Percentiles rank a stretch among this genome's conserved stretches.
phyloP scores from a whole-genome alignment of 2,888 invertebrate species.

The Synergus japonicus region DNA sequence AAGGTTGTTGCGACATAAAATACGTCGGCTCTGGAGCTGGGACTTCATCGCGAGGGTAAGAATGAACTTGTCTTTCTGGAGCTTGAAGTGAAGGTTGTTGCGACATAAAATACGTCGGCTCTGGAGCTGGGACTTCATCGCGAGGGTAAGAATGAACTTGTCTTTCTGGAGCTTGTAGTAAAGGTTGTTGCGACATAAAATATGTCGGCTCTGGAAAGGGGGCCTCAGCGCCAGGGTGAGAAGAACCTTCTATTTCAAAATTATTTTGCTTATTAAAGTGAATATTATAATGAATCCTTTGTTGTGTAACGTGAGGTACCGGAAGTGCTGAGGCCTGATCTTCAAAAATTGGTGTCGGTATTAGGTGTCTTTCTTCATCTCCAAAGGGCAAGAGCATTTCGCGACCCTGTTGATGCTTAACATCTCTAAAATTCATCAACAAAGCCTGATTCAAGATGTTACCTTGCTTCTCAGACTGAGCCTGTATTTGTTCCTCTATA shows the following conservation, averaged over 20 bases:
- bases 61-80: no score
- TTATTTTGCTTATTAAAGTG: background rate
- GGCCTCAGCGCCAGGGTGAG: no score
- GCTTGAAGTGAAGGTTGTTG: no score
- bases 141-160: no score
- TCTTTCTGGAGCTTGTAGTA: no score
- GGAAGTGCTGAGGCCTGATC: background rate
- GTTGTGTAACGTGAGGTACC: background rate
- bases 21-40: no score
- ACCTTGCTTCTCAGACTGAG: slow-evolving; percentile 75
- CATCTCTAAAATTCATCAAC: background rate
- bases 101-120: no score
- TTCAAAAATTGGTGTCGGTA: background rate
- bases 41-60: no score
- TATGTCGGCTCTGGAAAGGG: no score
- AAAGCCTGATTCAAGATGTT: background rate
- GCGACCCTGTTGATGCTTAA: background rate
- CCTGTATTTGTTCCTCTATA: slow-evolving; percentile 78
- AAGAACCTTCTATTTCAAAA: background rate
- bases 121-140: no score
- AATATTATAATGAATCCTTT: background rate
- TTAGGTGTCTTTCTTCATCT: background rate
- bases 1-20: no score
- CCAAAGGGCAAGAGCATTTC: background rate
- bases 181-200: no score